These are phyloP conservation scores for Diplazon laetatorius DNA, from an alignment of 2,888 invertebrate species.

Conservation along the genomic window DNA sequence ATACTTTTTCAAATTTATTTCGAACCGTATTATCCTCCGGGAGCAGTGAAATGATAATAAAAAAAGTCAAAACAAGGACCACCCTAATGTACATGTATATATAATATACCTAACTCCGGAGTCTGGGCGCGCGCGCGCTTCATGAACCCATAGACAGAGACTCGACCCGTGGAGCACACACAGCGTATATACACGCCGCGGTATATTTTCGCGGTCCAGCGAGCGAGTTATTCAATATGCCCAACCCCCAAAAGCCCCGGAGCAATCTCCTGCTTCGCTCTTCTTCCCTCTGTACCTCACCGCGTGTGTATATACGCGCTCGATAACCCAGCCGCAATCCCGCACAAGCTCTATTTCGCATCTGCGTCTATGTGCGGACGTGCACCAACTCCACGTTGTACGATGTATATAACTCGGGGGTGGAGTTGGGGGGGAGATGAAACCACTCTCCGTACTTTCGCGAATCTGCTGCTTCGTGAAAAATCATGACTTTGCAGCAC, in stretches of 20 bases:
- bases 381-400: conserved; percentile 20
- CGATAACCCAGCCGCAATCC: conserved; percentile 20
- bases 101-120: background rate
- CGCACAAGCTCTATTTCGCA: conserved; percentile 45
- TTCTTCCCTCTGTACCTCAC: conserved; percentile 58
- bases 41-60: too few relatives aligned
- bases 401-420: background rate
- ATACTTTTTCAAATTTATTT: too few relatives aligned
- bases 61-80: too few relatives aligned
- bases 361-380: conserved; percentile 60
- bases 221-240: conserved; percentile 83
- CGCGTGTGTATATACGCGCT: conserved; percentile 18
- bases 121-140: background rate
- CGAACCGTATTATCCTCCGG: too few relatives aligned
- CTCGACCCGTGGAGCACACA: conserved; percentile 15
- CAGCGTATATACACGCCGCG: conserved; percentile 71
- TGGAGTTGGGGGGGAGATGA: conserved; percentile 46
- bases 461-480: conserved; percentile 42
- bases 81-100: too few relatives aligned
- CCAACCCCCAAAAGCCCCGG: conserved; percentile 80
- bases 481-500: conserved; percentile 42
- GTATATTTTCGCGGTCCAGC: conserved; percentile 83
- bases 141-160: conserved; percentile 56
- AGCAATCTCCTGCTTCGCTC: conserved; percentile 77
- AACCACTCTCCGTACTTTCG: conserved; percentile 12